Percentiles rank a stretch among this genome's conserved stretches.
Conservation (phyloP, 1,140 invertebrate genomes). For the Drosophila saltans region DNA sequence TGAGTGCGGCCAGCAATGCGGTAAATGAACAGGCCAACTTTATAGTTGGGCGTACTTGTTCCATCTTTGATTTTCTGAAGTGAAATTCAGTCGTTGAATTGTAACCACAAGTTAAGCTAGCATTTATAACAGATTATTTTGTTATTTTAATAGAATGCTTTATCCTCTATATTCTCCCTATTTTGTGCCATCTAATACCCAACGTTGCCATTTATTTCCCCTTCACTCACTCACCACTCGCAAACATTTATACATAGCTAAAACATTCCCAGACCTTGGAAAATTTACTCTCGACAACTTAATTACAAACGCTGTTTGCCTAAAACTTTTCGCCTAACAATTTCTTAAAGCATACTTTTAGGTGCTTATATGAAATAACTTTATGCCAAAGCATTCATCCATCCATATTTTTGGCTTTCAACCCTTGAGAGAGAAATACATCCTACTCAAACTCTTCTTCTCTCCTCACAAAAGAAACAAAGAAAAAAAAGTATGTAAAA, state of each 20-base stretch:
- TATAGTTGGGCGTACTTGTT: background rate
- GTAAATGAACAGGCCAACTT: constrained; percentile 16
- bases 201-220: no score
- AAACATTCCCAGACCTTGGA: constrained; percentile 2
- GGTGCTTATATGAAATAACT: constrained; percentile 70
- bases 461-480: constrained; percentile 22
- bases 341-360: constrained; percentile 75
- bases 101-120: background rate
- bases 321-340: constrained; percentile 44
- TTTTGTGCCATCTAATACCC: no score
- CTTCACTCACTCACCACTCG: no score
- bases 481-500: constrained; percentile 59
- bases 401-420: constrained; percentile 26
- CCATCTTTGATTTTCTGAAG: background rate
- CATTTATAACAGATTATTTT: background rate
- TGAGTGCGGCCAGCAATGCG: constrained; percentile 53
- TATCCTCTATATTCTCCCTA: background rate
- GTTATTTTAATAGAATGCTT: background rate
- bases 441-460: constrained; percentile 5
- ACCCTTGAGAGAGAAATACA: constrained; percentile 9
- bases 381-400: constrained; percentile 20
- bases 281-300: constrained; percentile 41
- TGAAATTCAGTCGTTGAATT: background rate
- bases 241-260: background rate
- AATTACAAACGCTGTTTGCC: constrained; percentile 33